phyloP scores from a whole-genome alignment of 2,888 invertebrate species.

The Capitulum mitella region DNA sequence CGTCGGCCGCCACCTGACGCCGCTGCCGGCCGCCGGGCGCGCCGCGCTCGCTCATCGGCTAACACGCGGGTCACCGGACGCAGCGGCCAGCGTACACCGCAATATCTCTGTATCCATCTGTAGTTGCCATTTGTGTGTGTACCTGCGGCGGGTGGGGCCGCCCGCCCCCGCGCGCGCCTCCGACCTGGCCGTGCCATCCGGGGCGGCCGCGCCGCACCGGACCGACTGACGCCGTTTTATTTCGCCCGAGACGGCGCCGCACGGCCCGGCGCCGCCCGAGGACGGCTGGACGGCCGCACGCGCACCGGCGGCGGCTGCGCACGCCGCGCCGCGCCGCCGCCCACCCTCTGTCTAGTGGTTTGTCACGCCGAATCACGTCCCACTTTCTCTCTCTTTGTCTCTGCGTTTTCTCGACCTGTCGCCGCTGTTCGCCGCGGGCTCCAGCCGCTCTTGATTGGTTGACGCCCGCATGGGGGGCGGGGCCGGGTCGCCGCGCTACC shows the following conservation, averaged over 20 bases:
- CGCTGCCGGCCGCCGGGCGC: background rate
- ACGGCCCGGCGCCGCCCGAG: background rate
- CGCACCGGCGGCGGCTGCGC: background rate
- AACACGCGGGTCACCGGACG: background rate
- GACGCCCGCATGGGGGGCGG: background rate
- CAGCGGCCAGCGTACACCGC: conserved; percentile 16
- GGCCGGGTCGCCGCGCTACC: too few relatives aligned
- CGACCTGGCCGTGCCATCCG: background rate
- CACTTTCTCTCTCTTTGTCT: background rate
- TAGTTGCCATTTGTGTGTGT: conserved; percentile 25
- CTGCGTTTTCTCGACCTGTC: too few relatives aligned
- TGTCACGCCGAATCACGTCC: background rate
- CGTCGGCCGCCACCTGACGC: conserved; percentile 14
- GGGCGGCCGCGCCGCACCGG: too few relatives aligned
- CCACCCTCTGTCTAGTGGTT: background rate
- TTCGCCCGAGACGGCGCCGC: background rate
- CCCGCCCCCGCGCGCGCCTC: background rate
- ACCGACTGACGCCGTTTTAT: background rate
- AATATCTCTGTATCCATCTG: conserved; percentile 22
- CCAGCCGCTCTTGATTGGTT: background rate
- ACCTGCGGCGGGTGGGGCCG: background rate
- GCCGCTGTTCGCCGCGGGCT: background rate
- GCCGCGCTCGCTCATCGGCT: background rate
- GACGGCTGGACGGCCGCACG: too few relatives aligned
- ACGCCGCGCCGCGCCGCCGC: background rate